Base-by-base conservation (phyloP, 2,797 vertebrate species). In the Heteromormyrus szaboi region DNA sequence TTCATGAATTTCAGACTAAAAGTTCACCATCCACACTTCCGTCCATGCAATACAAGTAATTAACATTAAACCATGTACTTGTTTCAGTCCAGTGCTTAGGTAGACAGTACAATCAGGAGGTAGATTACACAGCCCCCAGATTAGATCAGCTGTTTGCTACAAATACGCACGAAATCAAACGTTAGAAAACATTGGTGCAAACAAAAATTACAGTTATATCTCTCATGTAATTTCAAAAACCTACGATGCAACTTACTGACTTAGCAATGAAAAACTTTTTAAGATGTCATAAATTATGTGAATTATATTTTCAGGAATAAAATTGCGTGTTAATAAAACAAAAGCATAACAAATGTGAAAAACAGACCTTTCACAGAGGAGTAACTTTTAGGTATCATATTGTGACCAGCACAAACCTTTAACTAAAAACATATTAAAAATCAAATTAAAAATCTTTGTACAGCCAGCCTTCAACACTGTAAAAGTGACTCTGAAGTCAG, bases 351-450 rank as follows among this genome's bases (percentile, higher is more conserved):
- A 25, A 53, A 33, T 33, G 11, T 29, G 29, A 29, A 68, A 37
- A 72, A 37, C 29, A 72, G 29, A 72, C 11, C 8, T 33, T 72
- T 37, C 25, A 72, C 12, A 0, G 51, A 33, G 68, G 17, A 7
- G 22, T 33, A n/a, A 33, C 29, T 33, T 50, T 86, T 41, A 14
- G 11, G 86, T 14, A 11, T 41, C 17, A 25, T 94, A 90, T 91
- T 93, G 93, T 94, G 92, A 93, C 92, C 92, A 92, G 91, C 93
- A 93, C 91, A 91, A 93, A 92, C 84, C 89, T 88, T 90, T 91
- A 91, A 89, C n/a, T 9, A 48, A 84, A 84, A 50, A 51, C 56
- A 51, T 84, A 29, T 50, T 19, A 33, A 68, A 37, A 33, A 68
- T 68, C 65, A 5, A 68, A 68, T 68, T 37, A 17, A 37, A 72